Conservation (phyloP, 2,888 invertebrate species). For the Lasioglossum calceatum region DNA sequence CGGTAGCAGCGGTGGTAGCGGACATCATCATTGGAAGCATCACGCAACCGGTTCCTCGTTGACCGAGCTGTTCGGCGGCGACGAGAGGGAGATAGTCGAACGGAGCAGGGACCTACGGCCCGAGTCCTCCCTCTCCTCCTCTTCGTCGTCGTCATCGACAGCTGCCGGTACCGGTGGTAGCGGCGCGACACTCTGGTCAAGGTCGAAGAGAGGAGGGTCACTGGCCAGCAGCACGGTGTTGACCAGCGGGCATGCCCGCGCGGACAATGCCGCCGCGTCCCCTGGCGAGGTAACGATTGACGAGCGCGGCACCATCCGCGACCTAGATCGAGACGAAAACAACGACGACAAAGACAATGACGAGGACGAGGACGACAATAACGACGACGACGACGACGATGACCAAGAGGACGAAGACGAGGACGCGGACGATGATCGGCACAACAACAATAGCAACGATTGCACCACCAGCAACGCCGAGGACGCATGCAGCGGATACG, state of each 20-base stretch:
- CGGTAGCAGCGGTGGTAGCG: not conserved
- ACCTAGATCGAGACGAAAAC: slow-evolving; percentile 76
- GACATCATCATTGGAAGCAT: slow-evolving; percentile 60
- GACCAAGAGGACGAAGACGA: slow-evolving; percentile 85
- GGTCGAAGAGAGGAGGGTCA: slow-evolving; percentile 71
- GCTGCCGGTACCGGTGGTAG: slow-evolving; percentile 24
- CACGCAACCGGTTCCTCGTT: slow-evolving; percentile 63
- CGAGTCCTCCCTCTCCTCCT: slow-evolving; percentile 71
- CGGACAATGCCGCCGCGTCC: slow-evolving; percentile 69
- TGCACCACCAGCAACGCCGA: slow-evolving; percentile 82
- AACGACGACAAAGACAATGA: slow-evolving; percentile 85
- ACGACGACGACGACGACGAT: slow-evolving; percentile 86
- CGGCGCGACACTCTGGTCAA: slow-evolving; percentile 66
- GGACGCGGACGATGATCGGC: slow-evolving; percentile 84
- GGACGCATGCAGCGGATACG: slow-evolving; percentile 80
- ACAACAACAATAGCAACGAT: slow-evolving; percentile 69
- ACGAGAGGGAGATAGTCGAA: slow-evolving; percentile 71
- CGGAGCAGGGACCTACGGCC: slow-evolving; percentile 59
- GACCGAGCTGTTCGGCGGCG: slow-evolving; percentile 74
- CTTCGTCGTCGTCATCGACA: slow-evolving; percentile 65
- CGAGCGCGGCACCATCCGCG: slow-evolving; percentile 56
- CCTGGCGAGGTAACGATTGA: slow-evolving; percentile 77
- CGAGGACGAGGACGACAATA: slow-evolving; percentile 77
- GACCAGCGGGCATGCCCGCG: slow-evolving; percentile 73
- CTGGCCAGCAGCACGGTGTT: slow-evolving; percentile 73